Base-by-base conservation (phyloP, 2,888 invertebrate genomes). In the Tuta absoluta region DNA sequence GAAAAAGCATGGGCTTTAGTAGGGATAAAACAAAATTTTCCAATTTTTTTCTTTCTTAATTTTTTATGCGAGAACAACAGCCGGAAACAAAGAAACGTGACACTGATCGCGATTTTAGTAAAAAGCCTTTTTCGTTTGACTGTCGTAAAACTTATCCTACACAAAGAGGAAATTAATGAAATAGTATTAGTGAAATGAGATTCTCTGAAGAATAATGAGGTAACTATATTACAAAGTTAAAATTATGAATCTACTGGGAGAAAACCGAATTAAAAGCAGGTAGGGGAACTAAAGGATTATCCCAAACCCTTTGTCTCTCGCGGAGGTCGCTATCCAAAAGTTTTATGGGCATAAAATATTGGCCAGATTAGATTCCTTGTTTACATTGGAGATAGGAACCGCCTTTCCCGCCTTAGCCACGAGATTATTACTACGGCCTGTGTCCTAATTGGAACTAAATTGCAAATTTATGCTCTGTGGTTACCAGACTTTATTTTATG, bases 191-290 rank as follows among this genome's bases (percentile, higher is more conserved):
- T 71, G 69, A 69, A 63, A 69, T 65, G 38, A 67, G 67, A 66
- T 68, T 53, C 66, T 73, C 71, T 71, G 69, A 67, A 65, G 56
- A 71, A 68, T 72, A 75, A 72, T 71, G 68, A 69, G 68, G 65
- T 61, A 73, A 73, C 28, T 56, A 56, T 72, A 75, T 68, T 67
- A 71, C 69, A 71, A 66, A 74, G 77, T 73, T 77, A 77, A 78
- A 81, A 82, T 80, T 84, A 80, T 80, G 74, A 80, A 80, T 76
- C 78, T 76, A 72, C 69, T 67, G 77, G 76, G 77, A 78, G 66
- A 69, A 69, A 71, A 73, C 72, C 72, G 74, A 77, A 81, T 85
- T 78, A 82, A 82, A 77, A 76, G 71, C 77, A 80, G 79, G 79
- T 80, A 53, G 23, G 51, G 45, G 23, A 79, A 74, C 77, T 72